Base-by-base conservation (phyloP, 2,888 invertebrate genomes). In the Aquatica leii region DNA sequence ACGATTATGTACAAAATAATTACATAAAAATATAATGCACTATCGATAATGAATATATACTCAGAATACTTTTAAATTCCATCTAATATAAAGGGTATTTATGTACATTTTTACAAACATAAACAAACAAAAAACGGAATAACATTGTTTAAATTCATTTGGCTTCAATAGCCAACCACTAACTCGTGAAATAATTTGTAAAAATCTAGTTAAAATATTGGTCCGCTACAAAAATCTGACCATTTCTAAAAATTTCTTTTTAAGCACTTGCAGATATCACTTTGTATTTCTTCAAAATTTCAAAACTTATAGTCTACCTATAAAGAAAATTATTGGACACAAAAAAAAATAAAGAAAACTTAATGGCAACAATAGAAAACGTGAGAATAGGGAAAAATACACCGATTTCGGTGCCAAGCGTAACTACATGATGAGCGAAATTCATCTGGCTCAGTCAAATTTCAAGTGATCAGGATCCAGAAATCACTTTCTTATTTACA, bases 161-260 rank as follows among this genome's bases (percentile, higher is more conserved):
- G 53, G 53, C 58, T 66, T 51, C 59, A 54, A 61, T 56, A 51
- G 59, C 61, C 50, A n/a, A 55, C 35, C 48, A 40, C 43, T 60
- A 62, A 65, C 57, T 53, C n/a, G n/a, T 63, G 62, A 67, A 65
- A 62, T 65, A 61, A 61, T 61, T 59, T 50, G 54, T 62, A 64
- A 59, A 68, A 66, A 65, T 61, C 70, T 71, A 76, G 71, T 74
- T 73, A 74, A 76, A 75, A 76, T 72, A 74, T 71, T 79, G 79
- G 79, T 79, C 79, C 78, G 69, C 76, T 77, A 78, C 76, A 74
- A 76, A 77, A 76, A 75, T 72, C 63, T 69, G 73, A 76, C 75
- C 75, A 71, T 72, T 65, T 69, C 63, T 62, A 64, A 66, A 58
- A 65, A 64, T 63, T 71, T 65, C 17, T 24, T 54, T 62, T 53